Evolutionary conservation across 30 jellyfish, hydroid and myxozoan species (phyloP), one percentile per base, ranked within the genome.

Genomic region (Sanderia malayensis): DNA sequence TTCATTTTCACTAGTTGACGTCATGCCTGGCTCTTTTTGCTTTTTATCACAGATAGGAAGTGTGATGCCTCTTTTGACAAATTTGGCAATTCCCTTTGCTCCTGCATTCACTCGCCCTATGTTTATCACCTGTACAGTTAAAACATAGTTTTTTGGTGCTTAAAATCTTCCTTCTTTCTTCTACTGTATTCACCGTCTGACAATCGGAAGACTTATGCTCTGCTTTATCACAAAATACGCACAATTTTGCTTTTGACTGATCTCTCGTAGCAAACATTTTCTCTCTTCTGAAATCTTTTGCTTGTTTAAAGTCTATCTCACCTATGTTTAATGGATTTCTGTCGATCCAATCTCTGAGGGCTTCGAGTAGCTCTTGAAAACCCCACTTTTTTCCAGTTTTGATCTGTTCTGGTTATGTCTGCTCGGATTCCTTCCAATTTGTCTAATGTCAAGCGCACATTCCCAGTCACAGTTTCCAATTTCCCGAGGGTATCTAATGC

Each of bases 401-500:
- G 55, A 41, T 41, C 55, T 41, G 55, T 41, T 41, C 55, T 41
- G 55, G 55, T 41, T 41, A 41, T 41, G 55, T 41, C 55, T 6
- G 55, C 55, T 41, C 55, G 55, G 55, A 41, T 41, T 41, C n/a
- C n/a, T n/a, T n/a, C n/a, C n/a, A n/a, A n/a, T n/a, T n/a, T n/a
- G n/a, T n/a, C n/a, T n/a, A n/a, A 41, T 41, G 55, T 41, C 55
- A 41, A 6, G 55, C 55, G 23, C 34, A 73, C 85, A 61, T 74
- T 37, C 17, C 87, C 87, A 31, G 68, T 25, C 24, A 74, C 47
- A 20, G 29, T 62, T 30, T 57, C 68, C 29, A 74, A 61, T 44
- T 74, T 74, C 55, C 87, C 87, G 41, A 31, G 37, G 11, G 87
- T 74, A 15, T 74, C 87, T 60, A 74, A 25, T 4, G 81, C 67